These are phyloP conservation scores for Pollachius pollachius DNA, from an alignment of 2,113 vertebrate species.

Conservation along the genomic window DNA sequence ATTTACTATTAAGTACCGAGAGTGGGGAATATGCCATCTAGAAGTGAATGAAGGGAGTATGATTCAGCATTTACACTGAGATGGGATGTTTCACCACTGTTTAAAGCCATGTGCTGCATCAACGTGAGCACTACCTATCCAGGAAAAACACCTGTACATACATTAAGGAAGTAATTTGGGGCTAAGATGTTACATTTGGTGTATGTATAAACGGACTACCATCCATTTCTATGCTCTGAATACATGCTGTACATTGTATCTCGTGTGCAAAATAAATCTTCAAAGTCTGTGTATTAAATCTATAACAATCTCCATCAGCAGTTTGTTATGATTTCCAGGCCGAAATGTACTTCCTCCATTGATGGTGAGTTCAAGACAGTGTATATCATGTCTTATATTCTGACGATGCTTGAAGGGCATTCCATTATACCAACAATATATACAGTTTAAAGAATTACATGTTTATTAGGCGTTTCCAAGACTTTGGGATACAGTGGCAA, in stretches of 20 bases:
- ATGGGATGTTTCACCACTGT: constrained; percentile 5
- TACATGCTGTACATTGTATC: no score
- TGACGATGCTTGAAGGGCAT: no score
- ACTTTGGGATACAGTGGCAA: constrained; percentile 1
- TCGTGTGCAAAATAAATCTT: constrained; percentile 26
- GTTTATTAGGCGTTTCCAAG: constrained; percentile 32
- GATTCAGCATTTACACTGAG: no score
- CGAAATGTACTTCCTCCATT: neutral
- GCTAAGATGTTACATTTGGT: no score
- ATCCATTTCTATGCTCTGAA: constrained; percentile 1
- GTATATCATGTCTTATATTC: no score
- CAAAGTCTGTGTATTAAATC: neutral
- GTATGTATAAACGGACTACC: neutral
- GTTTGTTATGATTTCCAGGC: no score
- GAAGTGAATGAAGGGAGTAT: no score
- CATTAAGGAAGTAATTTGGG: no score
- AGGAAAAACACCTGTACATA: neutral
- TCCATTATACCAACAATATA: constrained; percentile 25
- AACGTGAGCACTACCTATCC: neutral
- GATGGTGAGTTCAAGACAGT: neutral
- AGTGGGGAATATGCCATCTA: no score
- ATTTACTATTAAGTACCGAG: no score
- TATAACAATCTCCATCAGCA: constrained; percentile 16
- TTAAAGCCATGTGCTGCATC: neutral
- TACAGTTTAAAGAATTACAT: constrained; percentile 31